Evolutionary conservation across 1,140 invertebrate genomes (phyloP), one percentile per base, ranked within the genome.

Genomic region (Colletes latitarsis): DNA sequence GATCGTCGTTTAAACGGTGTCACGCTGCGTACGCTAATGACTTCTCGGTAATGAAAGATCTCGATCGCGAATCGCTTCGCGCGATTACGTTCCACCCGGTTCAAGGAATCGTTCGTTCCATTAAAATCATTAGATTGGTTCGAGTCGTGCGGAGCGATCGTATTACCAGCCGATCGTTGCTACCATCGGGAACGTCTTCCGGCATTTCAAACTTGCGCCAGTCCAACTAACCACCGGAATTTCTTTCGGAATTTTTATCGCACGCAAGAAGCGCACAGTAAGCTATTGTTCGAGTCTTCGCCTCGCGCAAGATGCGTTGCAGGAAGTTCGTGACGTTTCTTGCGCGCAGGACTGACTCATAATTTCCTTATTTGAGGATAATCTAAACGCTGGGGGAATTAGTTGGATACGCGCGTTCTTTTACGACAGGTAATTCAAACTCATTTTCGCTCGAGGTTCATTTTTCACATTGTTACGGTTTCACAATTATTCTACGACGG

Each of bases 71-170:
- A 66, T 64, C 70, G 87, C 73, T 63, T 71, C 12, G 41, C 77
- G 82, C 77, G 77, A 84, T 85, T 72, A 69, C 76, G 70, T 63
- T 53, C 21, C 77, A 53, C 83, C 30, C 80, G 81, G 69, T 57
- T 89, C 81, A 75, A 21, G 81, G 86, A 84, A 89, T 30, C 30
- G 30, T 30, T 30, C 30, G 82, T 52, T 46, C 84, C 82, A 88
- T 89, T 89, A 85, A 84, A 86, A 86, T 86, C 88, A 82, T 88
- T 83, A 73, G 81, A 88, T 84, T 82, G 73, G 64, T 39, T 30
- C 64, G 53, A 69, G 68, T 70, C 60, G 74, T 67, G 66, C 66
- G 55, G 19, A 53, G 55, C 58, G 53, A 80, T 84, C 79, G 78
- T 71, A 58, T 81, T 68, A 60, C 41, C n/a, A 21, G 52, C 6